Evolutionary conservation across 1,140 invertebrate genomes (phyloP), one percentile per base, ranked within the genome.

Genomic region (Diabrotica virgifera): DNA sequence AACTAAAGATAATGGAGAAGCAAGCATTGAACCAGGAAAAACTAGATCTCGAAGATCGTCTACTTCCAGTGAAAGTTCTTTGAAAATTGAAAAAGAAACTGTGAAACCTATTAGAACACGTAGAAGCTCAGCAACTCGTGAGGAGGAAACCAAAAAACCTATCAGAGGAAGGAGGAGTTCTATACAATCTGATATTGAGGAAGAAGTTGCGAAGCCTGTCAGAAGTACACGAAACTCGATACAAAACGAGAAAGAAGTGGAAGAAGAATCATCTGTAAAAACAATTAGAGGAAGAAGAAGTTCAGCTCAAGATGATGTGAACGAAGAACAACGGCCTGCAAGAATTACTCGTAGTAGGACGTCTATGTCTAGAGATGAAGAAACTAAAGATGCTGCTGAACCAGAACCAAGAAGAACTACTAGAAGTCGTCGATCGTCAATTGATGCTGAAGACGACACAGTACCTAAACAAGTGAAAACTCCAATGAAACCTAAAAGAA

Each of bases 401-500:
- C 46, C 51, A 35, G 59, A 36, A 52, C 6, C 14, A n/a, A 62
- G 54, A 53, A 46, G 46, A 38, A 46, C 52, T 6, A 36, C 62
- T 8, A 59, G 56, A 40, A 59, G 67, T 52, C 63, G 67, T 5
- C 56, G 67, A 65, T 62, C 10, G 14, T 65, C 63, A 6, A 13
- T 36, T 1, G 57, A 58, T 36, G 59, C 54, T 13, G 53, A 50
- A 3, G 60, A 62, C 35, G 7, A 10, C 8, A 52, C 24, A 54
- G 9, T 14, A 5, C 8, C 38, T 13, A 62, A 61, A 52, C 10
- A 5, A 14, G 24, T n/a, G 3, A 46, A 46, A 10, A 54, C 52
- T 6, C 60, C 52, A 50, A 37, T 54, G 5, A 62, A 54, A 62
- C 13, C 24, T 24, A 62, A 12, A 62, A n/a, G 52, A 38, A 54